Conservation (phyloP, 2,113 vertebrate genomes). For the Ptyas mucosa region DNA sequence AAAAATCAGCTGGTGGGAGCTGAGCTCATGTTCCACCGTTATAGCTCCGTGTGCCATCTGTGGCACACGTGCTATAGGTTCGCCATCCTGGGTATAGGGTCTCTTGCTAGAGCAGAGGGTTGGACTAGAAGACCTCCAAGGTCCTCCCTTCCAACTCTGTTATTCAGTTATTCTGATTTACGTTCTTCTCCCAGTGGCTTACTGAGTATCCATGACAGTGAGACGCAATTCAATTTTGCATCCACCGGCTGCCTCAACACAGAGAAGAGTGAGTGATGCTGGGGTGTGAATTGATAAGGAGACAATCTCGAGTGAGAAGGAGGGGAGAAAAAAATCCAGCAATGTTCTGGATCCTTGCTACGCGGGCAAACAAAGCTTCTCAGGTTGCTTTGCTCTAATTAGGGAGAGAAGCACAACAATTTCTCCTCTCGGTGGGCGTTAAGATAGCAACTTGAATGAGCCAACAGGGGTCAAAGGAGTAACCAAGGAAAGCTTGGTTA, state of each 20-base stretch:
- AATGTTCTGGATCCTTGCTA: background rate
- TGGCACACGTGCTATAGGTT: too few relatives aligned
- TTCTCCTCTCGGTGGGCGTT: background rate
- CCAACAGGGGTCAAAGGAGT: background rate
- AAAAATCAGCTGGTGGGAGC: too few relatives aligned
- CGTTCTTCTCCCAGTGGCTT: accelerated
- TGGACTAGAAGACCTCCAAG: background rate
- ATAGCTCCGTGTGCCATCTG: too few relatives aligned
- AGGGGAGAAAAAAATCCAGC: background rate
- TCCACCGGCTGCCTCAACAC: background rate
- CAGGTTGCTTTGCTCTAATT: background rate
- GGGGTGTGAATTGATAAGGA: background rate
- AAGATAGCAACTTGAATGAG: background rate
- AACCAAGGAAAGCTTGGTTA: background rate
- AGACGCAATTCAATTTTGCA: background rate
- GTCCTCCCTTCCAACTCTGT: background rate
- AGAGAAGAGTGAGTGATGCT: background rate
- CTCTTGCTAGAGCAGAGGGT: too few relatives aligned
- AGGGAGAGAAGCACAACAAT: background rate
- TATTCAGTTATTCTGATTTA: background rate
- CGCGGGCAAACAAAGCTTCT: background rate
- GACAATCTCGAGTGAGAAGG: background rate
- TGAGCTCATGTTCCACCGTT: too few relatives aligned
- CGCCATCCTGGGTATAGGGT: too few relatives aligned
- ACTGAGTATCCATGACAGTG: background rate